Evolutionary conservation across 1,140 invertebrate genomes (phyloP).

Genomic region (Neotoxoptera formosana): DNA sequence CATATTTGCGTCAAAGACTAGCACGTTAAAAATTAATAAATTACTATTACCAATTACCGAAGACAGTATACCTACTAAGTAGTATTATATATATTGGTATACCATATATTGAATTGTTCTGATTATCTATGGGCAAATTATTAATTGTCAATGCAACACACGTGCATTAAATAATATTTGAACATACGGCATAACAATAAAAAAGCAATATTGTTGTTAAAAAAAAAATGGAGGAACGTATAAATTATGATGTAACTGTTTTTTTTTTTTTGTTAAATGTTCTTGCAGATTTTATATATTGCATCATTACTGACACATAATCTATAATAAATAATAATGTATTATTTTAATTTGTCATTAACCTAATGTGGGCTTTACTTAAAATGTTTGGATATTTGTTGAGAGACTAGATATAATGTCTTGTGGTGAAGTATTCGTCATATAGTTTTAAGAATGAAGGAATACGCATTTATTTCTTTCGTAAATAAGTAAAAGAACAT

Average conservation of each 20-base stretch:
- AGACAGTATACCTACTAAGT: too few species aligned
- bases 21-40: too few species aligned
- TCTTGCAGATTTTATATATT: background rate
- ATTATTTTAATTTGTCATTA: background rate
- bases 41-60: too few species aligned
- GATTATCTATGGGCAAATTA: background rate
- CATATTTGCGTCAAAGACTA: too few species aligned
- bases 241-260: background rate
- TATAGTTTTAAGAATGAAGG: background rate
- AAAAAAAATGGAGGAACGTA: background rate
- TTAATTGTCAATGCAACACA: background rate
- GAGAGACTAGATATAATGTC: background rate
- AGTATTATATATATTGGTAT: too few species aligned
- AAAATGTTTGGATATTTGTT: background rate
- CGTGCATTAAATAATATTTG: background rate
- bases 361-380: background rate
- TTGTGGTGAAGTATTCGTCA: too few species aligned
- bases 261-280: background rate
- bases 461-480: background rate
- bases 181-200: background rate
- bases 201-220: background rate
- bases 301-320: background rate
- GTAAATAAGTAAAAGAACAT: too few species aligned
- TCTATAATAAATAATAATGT: background rate
- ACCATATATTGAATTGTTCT: background rate